Percentiles rank a stretch among this genome's conserved stretches.
These are phyloP conservation scores for Camponotus pennsylvanicus DNA, from an alignment of 1,140 invertebrate species.

Conservation along the genomic window DNA sequence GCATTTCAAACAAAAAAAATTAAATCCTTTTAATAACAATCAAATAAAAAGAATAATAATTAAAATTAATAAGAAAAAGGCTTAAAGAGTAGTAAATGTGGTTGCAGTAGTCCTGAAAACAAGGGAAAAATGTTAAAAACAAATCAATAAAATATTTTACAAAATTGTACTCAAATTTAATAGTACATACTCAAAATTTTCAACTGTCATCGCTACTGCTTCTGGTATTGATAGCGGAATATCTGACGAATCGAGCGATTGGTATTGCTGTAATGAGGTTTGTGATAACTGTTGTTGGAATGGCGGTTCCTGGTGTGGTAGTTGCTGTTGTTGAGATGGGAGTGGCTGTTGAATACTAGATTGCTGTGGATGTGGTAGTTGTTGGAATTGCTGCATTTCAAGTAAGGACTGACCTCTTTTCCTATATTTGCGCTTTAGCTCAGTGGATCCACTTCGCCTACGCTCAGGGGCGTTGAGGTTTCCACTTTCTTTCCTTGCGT, in stretches of 20 bases:
- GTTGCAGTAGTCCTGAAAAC: constrained; percentile 1
- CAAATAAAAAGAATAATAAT: too few relatives aligned
- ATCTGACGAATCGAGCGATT: not conserved
- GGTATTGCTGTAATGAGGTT: not conserved
- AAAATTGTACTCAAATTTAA: constrained; percentile 19
- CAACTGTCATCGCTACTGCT: not conserved
- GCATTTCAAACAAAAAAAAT: too few relatives aligned
- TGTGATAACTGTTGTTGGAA: not conserved
- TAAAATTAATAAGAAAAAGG: too few relatives aligned
- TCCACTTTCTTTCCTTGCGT: not conserved
- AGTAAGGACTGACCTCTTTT: not conserved
- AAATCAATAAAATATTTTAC: not conserved
- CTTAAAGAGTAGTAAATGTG: not conserved
- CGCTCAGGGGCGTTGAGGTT: not conserved
- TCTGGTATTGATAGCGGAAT: not conserved
- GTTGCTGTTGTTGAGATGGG: not conserved
- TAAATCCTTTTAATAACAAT: too few relatives aligned
- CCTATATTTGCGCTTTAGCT: not conserved
- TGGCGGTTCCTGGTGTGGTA: not conserved
- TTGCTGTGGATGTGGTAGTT: not conserved
- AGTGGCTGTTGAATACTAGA: not conserved
- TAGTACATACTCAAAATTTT: not conserved
- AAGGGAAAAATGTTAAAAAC: constrained; percentile 15
- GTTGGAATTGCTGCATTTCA: constrained; percentile 5
- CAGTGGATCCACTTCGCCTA: not conserved